Evolutionary conservation across 2,888 invertebrate species (phyloP).

Genomic region (Drosophila borealis): DNA sequence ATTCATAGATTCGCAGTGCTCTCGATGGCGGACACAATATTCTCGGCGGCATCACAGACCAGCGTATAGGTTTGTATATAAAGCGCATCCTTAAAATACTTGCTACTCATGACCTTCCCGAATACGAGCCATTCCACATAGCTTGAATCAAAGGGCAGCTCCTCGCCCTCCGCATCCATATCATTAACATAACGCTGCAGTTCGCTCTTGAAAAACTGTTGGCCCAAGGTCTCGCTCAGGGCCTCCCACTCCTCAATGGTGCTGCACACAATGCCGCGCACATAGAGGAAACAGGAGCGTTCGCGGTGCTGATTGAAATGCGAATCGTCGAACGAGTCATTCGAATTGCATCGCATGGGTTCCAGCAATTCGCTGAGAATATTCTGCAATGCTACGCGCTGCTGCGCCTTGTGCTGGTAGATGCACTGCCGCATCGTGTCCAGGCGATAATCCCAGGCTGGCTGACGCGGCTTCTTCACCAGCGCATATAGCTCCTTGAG

Average conservation of each 20-base stretch:
- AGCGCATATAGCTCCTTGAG: constrained; percentile 53
- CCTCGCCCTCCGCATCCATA: constrained; percentile 8
- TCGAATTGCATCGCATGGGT: constrained; percentile 45
- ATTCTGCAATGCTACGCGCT: constrained; percentile 41
- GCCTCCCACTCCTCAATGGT: constrained; percentile 74
- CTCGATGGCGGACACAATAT: constrained; percentile 80
- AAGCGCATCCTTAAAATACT: constrained; percentile 73
- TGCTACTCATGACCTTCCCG: constrained; percentile 50
- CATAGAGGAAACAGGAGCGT: constrained; percentile 64
- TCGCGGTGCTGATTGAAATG: constrained; percentile 49
- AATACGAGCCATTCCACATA: constrained; percentile 29
- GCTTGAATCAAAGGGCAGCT: constrained; percentile 11
- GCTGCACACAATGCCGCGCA: constrained; percentile 68
- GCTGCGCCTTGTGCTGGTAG: constrained; percentile 21
- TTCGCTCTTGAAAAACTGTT: constrained; percentile 67
- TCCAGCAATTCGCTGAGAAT: constrained; percentile 39
- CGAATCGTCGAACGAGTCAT: constrained; percentile 35
- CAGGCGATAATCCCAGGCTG: constrained; percentile 53
- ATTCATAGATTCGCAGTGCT: constrained; percentile 52
- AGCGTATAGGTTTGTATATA: constrained; percentile 79
- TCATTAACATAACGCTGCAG: constrained; percentile 32
- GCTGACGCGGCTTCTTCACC: constrained; percentile 68
- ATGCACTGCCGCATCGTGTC: constrained; percentile 34
- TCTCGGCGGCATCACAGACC: constrained; percentile 74
- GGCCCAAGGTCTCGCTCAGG: constrained; percentile 49